Base-by-base conservation (phyloP, 2,113 vertebrate genomes). In the Callithrix jacchus region DNA sequence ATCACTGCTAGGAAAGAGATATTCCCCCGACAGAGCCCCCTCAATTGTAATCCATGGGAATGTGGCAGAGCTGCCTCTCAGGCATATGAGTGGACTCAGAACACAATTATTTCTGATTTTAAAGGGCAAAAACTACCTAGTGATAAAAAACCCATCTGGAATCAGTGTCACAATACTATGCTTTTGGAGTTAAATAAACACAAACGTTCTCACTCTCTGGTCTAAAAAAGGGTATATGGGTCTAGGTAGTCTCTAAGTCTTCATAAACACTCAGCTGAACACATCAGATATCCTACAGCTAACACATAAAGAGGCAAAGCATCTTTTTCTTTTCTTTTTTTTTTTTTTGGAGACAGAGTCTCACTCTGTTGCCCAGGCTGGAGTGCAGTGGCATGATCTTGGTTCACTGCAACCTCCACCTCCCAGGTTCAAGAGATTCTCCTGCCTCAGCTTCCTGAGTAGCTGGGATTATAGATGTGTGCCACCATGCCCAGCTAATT, bases 91-190 rank as follows among this genome's bases (percentile, higher is more conserved):
- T 25, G 68, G 77, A 77, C 25, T 87, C 64, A 87, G 49, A 95
- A 40, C 52, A 74, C 2, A 56, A 66, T 54, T 61, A 94, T 87
- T 87, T 95, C 87, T 94, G 76, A 87, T 89, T 86, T 86, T 82
- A 89, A 93, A 96, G 20, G 95, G 64, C 82, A 58, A 94, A 96
- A 92, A 73, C 21, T 81, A 93, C 16, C 16, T 27, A 87, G 21
- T 47, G 18, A 35, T 82, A 21, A 49, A 87, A 80, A 56, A 52
- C 8, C 14, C 49, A 73, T 10, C 0, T 47, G 23, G 40, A 84
- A 87, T 40, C 52, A 93, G 45, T 47, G 61, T 70, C 70, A 71
- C 1, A 66, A 58, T 54, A 54, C 30, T 16, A 95, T 45, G 12
- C 23, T 90, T 49, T 52, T 23, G 40, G 37, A 68, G 23, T 91